These are phyloP conservation scores for Diachasma alloeum DNA, from an alignment of 1,140 invertebrate genomes.

Conservation along the genomic window DNA sequence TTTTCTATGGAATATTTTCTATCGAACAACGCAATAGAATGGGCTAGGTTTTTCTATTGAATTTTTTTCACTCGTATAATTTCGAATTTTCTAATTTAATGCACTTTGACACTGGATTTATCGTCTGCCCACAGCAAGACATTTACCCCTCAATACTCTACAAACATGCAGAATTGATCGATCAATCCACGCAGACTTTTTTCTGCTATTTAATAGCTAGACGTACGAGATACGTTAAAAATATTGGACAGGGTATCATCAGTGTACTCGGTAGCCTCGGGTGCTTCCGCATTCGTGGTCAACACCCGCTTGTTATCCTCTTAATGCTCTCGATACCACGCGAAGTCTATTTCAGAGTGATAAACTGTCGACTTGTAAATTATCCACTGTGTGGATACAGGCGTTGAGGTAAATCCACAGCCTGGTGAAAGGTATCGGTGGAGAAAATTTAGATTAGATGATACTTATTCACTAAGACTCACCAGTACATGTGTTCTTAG, in stretches of 20 bases:
- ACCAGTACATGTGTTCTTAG: conserved; percentile 82
- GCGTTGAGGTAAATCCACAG: conserved; percentile 12
- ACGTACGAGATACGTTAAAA: background rate
- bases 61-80: too few species aligned
- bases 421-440: conserved; percentile 23
- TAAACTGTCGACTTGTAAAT: conserved; percentile 40
- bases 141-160: background rate
- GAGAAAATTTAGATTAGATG: background rate
- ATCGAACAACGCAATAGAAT: too few species aligned
- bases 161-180: background rate
- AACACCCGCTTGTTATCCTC: conserved; percentile 35
- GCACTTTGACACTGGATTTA: too few species aligned
- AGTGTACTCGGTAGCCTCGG: conserved; percentile 1
- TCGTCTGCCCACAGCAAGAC: too few species aligned
- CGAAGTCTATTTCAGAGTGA: conserved; percentile 28
- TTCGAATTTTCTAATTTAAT: too few species aligned
- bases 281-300: conserved; percentile 32
- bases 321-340: conserved; percentile 21
- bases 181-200: background rate
- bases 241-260: conserved; percentile 16
- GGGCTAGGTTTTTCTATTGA: too few species aligned
- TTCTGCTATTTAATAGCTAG: background rate
- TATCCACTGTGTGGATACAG: conserved; percentile 8
- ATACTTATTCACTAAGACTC: conserved; percentile 37
- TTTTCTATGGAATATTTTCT: too few species aligned